Conservation (phyloP, 2,797 vertebrate genomes). For the Enteromius fasciolatus region DNA sequence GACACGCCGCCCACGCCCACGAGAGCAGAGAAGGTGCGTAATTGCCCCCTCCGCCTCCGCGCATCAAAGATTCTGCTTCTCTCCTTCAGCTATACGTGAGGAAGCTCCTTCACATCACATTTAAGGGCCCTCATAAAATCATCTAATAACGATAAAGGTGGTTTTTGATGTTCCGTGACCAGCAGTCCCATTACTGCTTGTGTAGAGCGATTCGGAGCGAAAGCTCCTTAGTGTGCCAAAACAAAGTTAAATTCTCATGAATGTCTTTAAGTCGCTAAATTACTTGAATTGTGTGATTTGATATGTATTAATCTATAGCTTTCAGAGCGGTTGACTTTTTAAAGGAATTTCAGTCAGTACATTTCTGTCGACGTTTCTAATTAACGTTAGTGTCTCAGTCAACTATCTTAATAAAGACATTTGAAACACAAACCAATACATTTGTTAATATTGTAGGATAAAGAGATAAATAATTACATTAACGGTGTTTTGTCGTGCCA, state of each 20-base stretch:
- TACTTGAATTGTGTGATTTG: not conserved
- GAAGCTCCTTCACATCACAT: not conserved
- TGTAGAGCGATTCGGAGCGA: not conserved
- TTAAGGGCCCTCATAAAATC: too few relatives aligned
- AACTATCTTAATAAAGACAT: not conserved
- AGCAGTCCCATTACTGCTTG: not conserved
- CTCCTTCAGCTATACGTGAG: not conserved
- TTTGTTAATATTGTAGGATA: not conserved
- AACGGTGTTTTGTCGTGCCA: not conserved
- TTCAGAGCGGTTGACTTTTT: not conserved
- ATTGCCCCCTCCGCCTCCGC: conserved; percentile 41
- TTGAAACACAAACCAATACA: not conserved
- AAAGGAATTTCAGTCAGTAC: conserved; percentile 1
- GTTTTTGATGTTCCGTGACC: not conserved
- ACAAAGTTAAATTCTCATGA: not conserved
- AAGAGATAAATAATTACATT: not conserved
- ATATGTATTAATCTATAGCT: not conserved
- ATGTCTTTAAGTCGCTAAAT: not conserved
- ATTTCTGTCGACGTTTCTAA: not conserved
- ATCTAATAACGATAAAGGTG: not conserved
- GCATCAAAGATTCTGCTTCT: conserved; percentile 18
- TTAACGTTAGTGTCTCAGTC: not conserved
- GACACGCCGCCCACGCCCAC: conserved; percentile 50
- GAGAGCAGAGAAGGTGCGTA: conserved; percentile 43
- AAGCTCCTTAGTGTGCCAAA: not conserved